Evolutionary conservation across 2,113 vertebrate species (phyloP), one percentile per base, ranked within the genome.

Genomic region (Poeciliopsis prolifica): DNA sequence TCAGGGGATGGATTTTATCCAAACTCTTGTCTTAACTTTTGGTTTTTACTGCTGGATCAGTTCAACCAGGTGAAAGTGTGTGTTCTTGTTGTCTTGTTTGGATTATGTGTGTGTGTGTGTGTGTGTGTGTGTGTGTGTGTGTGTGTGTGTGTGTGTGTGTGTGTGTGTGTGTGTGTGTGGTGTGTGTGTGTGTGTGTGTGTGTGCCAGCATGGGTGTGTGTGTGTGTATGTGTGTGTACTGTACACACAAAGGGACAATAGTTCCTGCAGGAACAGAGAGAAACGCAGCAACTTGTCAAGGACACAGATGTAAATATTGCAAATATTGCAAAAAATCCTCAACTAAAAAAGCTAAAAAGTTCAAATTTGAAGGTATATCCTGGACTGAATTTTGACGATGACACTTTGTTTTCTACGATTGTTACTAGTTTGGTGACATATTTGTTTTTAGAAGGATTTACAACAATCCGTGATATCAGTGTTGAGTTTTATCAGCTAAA

Each of bases 291-390:
- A 14, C 37, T 35, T 63, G 78, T 86, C 80, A 88, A 88, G 86
- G 83, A 86, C 80, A 83, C 83, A 85, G 80, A 83, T 88, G 83
- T 66, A 60, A 68, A 69, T 81, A 78, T 65, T 80, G 2, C 35
- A 37, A 37, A 37, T 37, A 37, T 37, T 37, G 35, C 35, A 37
- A 37, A 37, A 37, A 37, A 3, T 37, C 35, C 35, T 37, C 35
- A 37, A 0, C 35, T 37, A 37, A 11, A 37, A 37, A 37, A 37
- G 14, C 17, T 48, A 19, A 48, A 48, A 19, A 17, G 44, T 48
- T 3, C 1, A 15, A 48, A 19, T 7, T 19, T 48, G 17, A 48
- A 19, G 17, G 44, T 48, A 48, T 19, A 19, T 22, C 17, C 15
- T 48, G 44, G 14, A 6, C 44, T 48, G 14, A 48, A 48, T 15